Evolutionary conservation across 2,888 invertebrate species (phyloP).

Genomic region (Mythimna vitellina): DNA sequence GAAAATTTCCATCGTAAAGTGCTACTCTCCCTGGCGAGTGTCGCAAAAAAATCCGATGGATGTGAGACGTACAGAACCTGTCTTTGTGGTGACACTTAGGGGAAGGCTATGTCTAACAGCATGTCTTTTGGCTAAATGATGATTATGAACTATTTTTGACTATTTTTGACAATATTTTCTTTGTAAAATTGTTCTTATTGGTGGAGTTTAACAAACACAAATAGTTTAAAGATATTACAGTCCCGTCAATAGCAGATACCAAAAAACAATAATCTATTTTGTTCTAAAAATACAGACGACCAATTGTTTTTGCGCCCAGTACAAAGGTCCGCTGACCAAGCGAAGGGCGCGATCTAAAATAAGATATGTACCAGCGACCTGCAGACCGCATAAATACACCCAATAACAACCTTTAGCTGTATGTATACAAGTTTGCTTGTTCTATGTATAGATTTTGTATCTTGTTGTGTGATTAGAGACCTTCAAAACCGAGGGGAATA

Average conservation of each 20-base stretch:
- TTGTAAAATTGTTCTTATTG: too few relatives aligned
- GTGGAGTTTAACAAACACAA: neutral
- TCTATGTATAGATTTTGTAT: conserved; percentile 12
- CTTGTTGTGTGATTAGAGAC: neutral
- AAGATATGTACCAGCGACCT: conserved; percentile 60
- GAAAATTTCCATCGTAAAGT: too few relatives aligned
- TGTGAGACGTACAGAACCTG: too few relatives aligned
- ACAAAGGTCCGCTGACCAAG: conserved; percentile 67
- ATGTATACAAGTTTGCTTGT: conserved; percentile 16
- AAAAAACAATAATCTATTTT: neutral
- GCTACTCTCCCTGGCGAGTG: too few relatives aligned
- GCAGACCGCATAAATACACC: conserved; percentile 57
- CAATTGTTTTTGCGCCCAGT: conserved; percentile 70
- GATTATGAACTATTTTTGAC: too few relatives aligned
- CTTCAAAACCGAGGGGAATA: conserved; percentile 13
- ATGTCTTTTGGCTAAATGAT: too few relatives aligned
- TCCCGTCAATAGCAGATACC: neutral
- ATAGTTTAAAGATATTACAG: too few relatives aligned
- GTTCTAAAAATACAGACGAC: conserved; percentile 1
- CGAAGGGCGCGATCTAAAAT: conserved; percentile 61
- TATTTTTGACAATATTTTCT: too few relatives aligned
- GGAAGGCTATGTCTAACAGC: too few relatives aligned
- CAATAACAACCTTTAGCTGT: conserved; percentile 50
- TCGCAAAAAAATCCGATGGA: too few relatives aligned
- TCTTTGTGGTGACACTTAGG: too few relatives aligned